Evolutionary conservation across 2,797 vertebrate genomes (phyloP).

Genomic region (Enteromius paludinosus): DNA sequence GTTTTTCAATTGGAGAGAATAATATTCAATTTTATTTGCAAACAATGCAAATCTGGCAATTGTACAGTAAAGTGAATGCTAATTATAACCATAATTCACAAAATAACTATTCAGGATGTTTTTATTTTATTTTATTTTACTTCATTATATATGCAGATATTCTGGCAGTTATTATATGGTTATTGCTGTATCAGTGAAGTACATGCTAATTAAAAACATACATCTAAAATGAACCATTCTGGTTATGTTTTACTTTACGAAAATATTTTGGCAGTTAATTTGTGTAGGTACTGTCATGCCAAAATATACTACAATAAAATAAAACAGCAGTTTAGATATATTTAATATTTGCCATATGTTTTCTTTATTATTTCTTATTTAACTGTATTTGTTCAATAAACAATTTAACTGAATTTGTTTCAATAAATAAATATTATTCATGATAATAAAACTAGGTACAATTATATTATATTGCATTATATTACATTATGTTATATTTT

Average conservation of each 20-base stretch:
- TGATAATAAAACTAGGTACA: too few relatives aligned
- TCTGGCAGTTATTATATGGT: neutral
- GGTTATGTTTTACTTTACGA: neutral
- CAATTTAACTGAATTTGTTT: too few relatives aligned
- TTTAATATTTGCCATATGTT: neutral
- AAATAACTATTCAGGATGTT: neutral
- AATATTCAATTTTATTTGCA: neutral
- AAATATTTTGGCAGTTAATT: neutral
- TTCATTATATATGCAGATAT: neutral
- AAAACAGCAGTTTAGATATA: neutral
- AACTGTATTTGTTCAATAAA: too few relatives aligned
- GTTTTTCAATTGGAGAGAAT: neutral
- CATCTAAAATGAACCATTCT: neutral
- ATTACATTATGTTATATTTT: slow-evolving; percentile 3
- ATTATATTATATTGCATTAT: neutral
- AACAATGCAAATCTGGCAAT: neutral
- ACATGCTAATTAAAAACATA: neutral
- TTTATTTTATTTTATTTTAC: neutral
- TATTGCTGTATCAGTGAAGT: neutral
- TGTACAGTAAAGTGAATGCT: neutral
- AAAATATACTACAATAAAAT: neutral
- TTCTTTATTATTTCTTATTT: neutral
- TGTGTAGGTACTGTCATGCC: neutral
- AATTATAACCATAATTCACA: neutral
- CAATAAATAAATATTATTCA: too few relatives aligned